Conservation (phyloP, 1,140 invertebrate species). For the Ostrea denselamellosa region DNA sequence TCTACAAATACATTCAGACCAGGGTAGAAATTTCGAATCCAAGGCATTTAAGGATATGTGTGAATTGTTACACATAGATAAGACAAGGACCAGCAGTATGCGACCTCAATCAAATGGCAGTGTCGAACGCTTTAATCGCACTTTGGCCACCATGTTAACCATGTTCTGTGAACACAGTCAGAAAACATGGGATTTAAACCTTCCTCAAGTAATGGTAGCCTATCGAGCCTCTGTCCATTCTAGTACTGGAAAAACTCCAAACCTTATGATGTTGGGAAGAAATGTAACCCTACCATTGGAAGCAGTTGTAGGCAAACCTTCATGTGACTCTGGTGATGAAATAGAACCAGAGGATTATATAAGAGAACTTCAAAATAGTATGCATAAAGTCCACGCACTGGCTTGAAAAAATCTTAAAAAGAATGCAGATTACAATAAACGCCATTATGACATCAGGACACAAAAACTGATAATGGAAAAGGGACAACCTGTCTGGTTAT, state of each 20-base stretch:
- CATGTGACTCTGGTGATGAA: background rate
- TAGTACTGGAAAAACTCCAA: slow-evolving; percentile 51
- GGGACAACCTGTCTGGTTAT: slow-evolving; percentile 49
- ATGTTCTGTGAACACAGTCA: slow-evolving; percentile 61
- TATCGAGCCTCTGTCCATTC: slow-evolving; percentile 54
- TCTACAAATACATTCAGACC: slow-evolving; percentile 50
- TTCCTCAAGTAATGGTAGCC: slow-evolving; percentile 52
- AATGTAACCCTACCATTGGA: slow-evolving; percentile 52
- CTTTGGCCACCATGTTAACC: slow-evolving; percentile 59
- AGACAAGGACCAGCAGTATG: slow-evolving; percentile 52
- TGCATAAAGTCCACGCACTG: background rate
- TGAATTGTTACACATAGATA: slow-evolving; percentile 32
- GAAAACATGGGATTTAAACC: slow-evolving; percentile 55
- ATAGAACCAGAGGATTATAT: background rate
- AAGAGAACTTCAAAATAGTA: background rate
- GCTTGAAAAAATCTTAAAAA: slow-evolving; percentile 32
- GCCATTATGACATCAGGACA: background rate
- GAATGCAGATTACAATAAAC: slow-evolving; percentile 38
- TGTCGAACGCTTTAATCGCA: slow-evolving; percentile 70
- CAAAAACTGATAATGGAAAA: slow-evolving; percentile 9
- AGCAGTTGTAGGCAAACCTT: slow-evolving; percentile 39
- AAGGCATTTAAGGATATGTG: slow-evolving; percentile 53
- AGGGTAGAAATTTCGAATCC: slow-evolving; percentile 59
- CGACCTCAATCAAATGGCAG: slow-evolving; percentile 59
- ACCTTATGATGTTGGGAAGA: slow-evolving; percentile 58